Base-by-base conservation (phyloP, 2,888 invertebrate genomes). In the Emesis furor region DNA sequence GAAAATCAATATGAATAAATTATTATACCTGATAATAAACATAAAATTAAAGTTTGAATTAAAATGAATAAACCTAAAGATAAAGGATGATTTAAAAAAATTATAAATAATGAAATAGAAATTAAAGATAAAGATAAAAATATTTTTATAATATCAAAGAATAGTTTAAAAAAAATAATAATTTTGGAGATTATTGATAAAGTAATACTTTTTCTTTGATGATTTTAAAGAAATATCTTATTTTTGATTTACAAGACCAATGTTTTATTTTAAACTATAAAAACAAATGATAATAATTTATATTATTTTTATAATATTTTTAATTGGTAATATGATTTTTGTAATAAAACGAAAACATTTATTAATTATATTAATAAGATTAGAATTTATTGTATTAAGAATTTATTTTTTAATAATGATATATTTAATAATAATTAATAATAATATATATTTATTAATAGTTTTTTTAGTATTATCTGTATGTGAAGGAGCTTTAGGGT, bases 111-210 rank as follows among this genome's bases (percentile, higher is more conserved):
- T n/a, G 93, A 92, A 71, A 92, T 68, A 77, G 94, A 89, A 88
- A 96, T 93, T 89, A 96, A 91, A 91, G 94, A 91, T 88, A 92
- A 88, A 42, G 95, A 92, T 83, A 96, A 89, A 90, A 94, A 91
- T 90, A 96, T 89, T 94, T 94, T 94, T 87, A 89, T 89, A 88
- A 93, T 92, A 79, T 94, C 97, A 97, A 96, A 96, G 96, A 96
- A 94, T 98, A 98, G 97, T 98, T 98, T 97, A 94, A 91, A 87
- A 94, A 98, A 95, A 98, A 98, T 97, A 96, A 97, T 97, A 98
- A 97, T 98, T 98, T 98, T 98, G 97, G 97, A 97, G 96, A 97
- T 98, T 98, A 97, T 97, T 92, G 97, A 97, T 96, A 97, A 95
- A 96, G 94, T 93, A 8, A 78, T 91, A 94, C 94, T 96, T 97